Evolutionary conservation across 92 coral and sea anemone genomes (phyloP).

Genomic region (Palythoa heliodiscus): DNA sequence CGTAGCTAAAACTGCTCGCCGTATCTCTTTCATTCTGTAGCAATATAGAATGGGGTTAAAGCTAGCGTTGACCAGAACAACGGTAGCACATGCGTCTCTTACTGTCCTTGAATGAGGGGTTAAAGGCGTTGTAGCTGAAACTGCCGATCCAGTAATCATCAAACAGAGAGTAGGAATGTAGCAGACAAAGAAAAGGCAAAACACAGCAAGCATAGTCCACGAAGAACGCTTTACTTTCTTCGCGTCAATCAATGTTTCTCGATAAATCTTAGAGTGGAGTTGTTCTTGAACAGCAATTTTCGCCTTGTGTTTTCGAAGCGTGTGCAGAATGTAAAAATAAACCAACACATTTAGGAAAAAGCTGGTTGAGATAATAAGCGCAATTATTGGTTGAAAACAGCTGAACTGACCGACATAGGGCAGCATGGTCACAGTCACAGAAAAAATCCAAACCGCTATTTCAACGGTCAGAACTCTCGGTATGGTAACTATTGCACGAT

Average conservation of each 20-base stretch:
- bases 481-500: conserved; percentile 11
- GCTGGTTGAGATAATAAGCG: conserved; percentile 19
- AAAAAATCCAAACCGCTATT: not conserved
- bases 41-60: conserved; percentile 21
- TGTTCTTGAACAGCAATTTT: conserved; percentile 12
- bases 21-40: conserved; percentile 34
- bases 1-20: not conserved
- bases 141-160: conserved; percentile 15
- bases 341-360: not conserved
- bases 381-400: conserved; percentile 2
- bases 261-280: not conserved
- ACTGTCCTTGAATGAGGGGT: not conserved
- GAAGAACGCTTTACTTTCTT: conserved; percentile 20
- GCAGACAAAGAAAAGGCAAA: conserved; percentile 14
- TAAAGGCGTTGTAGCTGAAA: not conserved
- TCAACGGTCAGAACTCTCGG: conserved; percentile 1
- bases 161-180: conserved; percentile 13
- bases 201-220: conserved; percentile 35
- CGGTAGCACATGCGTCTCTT: conserved; percentile 14
- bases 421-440: not conserved
- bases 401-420: not conserved
- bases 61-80: conserved; percentile 32
- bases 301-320: not conserved
- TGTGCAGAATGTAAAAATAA: conserved; percentile 12
- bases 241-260: not conserved